Evolutionary conservation across 2,113 vertebrate genomes (phyloP).

Genomic region (Zosterops lateralis): DNA sequence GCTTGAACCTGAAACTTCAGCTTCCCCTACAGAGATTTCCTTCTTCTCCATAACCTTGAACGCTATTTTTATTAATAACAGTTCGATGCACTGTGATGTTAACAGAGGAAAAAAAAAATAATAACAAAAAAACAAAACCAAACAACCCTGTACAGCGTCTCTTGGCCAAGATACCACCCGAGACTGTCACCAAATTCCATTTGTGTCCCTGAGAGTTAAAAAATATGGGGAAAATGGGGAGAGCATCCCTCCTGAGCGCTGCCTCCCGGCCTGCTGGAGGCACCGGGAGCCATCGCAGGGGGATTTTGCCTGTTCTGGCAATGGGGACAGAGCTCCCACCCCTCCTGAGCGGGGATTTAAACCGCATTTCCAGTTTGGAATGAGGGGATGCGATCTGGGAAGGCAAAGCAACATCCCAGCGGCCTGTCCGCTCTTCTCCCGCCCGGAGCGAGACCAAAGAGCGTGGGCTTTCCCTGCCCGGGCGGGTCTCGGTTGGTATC

Average conservation of each 20-base stretch:
- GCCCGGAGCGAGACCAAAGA: conserved; percentile 64
- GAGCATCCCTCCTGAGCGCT: not conserved
- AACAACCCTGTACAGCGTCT: not conserved
- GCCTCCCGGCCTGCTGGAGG: not conserved
- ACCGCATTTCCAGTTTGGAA: not conserved
- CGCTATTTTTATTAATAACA: conserved; percentile 66
- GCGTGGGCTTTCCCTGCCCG: not conserved
- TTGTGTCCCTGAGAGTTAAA: not conserved
- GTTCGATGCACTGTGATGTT: conserved; percentile 72
- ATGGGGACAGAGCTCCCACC: not conserved
- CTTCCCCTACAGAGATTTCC: conserved; percentile 63
- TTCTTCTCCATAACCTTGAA: conserved; percentile 50
- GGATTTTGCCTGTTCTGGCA: not conserved
- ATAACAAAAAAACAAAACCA: not conserved
- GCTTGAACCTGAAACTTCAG: conserved; percentile 73
- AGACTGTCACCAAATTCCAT: conserved; percentile 2
- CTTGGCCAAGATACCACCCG: conserved; percentile 51
- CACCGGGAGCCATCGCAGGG: not conserved
- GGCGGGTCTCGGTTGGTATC: conserved; percentile 43
- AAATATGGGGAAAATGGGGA: not conserved
- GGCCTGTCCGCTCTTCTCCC: not conserved
- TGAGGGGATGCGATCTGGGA: not conserved
- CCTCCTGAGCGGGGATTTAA: not conserved
- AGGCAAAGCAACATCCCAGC: too few species aligned
- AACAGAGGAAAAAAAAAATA: not conserved